These are phyloP conservation scores for Fratercula arctica DNA, from an alignment of 2,797 vertebrate species.

Conservation along the genomic window DNA sequence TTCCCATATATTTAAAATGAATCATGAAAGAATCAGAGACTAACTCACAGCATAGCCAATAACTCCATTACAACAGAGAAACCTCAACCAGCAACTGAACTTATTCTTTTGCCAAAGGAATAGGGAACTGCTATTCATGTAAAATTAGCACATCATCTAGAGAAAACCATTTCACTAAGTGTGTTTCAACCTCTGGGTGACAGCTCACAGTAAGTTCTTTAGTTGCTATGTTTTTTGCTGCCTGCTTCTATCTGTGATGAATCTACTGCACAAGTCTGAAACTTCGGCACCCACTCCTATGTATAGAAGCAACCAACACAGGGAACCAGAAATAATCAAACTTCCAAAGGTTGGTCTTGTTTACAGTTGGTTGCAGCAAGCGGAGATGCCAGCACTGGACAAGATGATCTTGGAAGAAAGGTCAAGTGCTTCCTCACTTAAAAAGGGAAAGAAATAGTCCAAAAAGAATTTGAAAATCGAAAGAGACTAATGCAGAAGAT, in stretches of 20 bases:
- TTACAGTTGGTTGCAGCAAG: neutral
- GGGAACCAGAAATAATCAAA: neutral
- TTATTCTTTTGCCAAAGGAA: neutral
- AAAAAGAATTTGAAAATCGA: neutral
- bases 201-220: neutral
- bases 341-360: neutral
- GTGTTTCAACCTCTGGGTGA: neutral
- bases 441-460: neutral
- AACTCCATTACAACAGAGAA: neutral
- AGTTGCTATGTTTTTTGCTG: neutral
- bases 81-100: neutral
- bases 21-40: neutral
- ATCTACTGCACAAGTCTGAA: neutral
- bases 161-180: neutral
- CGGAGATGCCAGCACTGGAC: neutral
- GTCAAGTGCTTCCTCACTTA: neutral
- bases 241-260: neutral
- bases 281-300: neutral
- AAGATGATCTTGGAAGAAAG: neutral
- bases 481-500: neutral
- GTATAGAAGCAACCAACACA: fast-evolving
- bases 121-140: neutral
- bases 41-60: neutral
- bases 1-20: neutral
- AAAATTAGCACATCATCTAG: neutral